A percentile compares a stretch with the other conserved stretches of the same genome.
Evolutionary conservation across 30 jellyfish, hydroid and myxozoan species (phyloP).

Genomic region (Rhopilema esculentum): DNA sequence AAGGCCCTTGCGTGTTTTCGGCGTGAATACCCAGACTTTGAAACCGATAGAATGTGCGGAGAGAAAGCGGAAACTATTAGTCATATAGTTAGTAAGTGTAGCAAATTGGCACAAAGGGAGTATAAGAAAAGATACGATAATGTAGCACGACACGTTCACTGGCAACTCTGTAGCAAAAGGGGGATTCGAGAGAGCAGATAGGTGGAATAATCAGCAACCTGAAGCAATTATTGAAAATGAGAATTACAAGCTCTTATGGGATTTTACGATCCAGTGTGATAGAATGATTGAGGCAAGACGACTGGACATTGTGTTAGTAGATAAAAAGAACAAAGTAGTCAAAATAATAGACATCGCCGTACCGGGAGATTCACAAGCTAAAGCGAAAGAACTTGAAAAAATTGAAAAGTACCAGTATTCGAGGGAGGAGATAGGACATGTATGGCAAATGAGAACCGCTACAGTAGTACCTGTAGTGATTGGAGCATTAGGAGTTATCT

Average conservation of each 20-base stretch:
- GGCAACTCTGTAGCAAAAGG: too few species aligned
- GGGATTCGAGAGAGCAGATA: not conserved
- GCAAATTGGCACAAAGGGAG: too few species aligned
- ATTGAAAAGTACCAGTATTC: constrained; percentile 5
- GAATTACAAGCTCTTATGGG: too few species aligned
- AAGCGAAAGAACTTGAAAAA: not conserved
- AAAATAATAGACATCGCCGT: not conserved
- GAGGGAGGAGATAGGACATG: not conserved
- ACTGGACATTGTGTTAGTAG: not conserved
- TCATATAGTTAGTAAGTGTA: too few species aligned
- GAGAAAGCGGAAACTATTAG: too few species aligned
- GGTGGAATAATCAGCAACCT: too few species aligned
- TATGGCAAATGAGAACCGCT: not conserved
- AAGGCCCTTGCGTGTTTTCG: constrained; percentile 33
- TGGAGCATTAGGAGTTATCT: constrained; percentile 38
- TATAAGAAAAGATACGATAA: constrained; percentile 26
- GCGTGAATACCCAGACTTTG: constrained; percentile 61
- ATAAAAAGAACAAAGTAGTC: not conserved
- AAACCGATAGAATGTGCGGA: too few species aligned
- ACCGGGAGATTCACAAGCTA: constrained; percentile 1
- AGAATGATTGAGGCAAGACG: constrained; percentile 9
- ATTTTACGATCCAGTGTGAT: constrained; percentile 15
- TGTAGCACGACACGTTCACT: constrained; percentile 20
- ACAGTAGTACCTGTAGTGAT: constrained; percentile 2
- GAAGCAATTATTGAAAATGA: too few species aligned